Base-by-base conservation (phyloP, 2,888 invertebrate genomes). In the Heliothis peltigera region DNA sequence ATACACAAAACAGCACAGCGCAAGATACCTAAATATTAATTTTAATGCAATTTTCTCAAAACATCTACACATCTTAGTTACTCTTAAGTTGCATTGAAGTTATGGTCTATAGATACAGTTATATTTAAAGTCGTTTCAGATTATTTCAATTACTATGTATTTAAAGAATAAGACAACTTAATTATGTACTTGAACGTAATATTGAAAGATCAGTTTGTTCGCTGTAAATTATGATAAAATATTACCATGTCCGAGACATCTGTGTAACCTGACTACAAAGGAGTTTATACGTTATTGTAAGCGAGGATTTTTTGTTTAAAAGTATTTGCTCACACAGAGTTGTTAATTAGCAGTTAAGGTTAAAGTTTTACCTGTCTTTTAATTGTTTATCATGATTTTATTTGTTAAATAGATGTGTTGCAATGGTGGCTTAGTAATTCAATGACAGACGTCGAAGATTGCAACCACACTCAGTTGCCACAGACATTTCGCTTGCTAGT, bases 301-400 rank as follows among this genome's bases (percentile, higher is more conserved):
- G 70, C 49, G 53, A 70, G 49, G 67, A 42, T 67, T 69, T 70
- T 62, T 70, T 76, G 68, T 79, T 79, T 77, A 65, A 64, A 70
- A 64, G 49, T 79, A 75, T 78, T 85, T 83, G 85, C 84, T 85
- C 85, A 86, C 78, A 84, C 77, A 64, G 77, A 80, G 80, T 87
- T 89, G 88, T 89, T 90, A 85, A 75, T 82, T 89, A 91, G 90
- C 79, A 64, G 72, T 69, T 91, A 91, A 90, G 90, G 82, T 87
- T 81, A 86, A 88, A 88, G 87, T 89, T 87, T 87, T 87, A 83
- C 80, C 61, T 79, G 70, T 80, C 81, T 77, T 82, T 75, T 79
- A 80, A 78, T 82, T 76, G 73, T 78, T 79, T 80, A 81, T 77
- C 64, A 63, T 53, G 35, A 60, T 54, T 64, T 78, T 63, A 21